Base-by-base conservation (phyloP, 2,888 invertebrate species). In the Diogma glabrata region DNA sequence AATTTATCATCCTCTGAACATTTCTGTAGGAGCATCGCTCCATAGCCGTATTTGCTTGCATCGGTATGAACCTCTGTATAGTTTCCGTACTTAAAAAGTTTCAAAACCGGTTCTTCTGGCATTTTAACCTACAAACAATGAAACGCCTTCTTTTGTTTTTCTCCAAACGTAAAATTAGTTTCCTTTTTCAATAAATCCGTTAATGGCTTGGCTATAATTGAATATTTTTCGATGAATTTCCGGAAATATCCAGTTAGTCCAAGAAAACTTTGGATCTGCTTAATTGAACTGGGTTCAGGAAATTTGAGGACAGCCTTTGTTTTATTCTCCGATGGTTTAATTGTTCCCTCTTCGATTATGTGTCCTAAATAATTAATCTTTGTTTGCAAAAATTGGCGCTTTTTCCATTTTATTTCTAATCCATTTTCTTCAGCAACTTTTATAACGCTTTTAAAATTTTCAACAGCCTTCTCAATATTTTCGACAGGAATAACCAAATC, bases 281-380 rank as follows among this genome's bases (percentile, higher is more conserved):
- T 47, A 8, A 10, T 16, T 16, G 26, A 14, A 3, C 2, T 26
- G 10, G 26, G 46, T 9, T 26, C 3, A 3, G 46, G 28, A 47
- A 16, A 47, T 9, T 47, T 47, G 12, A 5, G 17, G 4, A 49
- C 57, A 60, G 12, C 40, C 10, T 12, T 4, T 20, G 40, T 43
- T 20, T 43, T 43, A 3, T 4, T 19, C 20, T 43, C 20, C 6
- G 19, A 16, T 43, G 40, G 40, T 19, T 20, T 43, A 19, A 43
- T 43, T 12, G 17, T 43, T 4, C 40, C 40, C 9, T 43, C 10
- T 19, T 19, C 12, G 4, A 43, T 43, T 5, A 47, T 19, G 19
- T 47, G 47, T 17, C 47, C 47, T 12, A 47, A 19, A 28, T 28
- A 47, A 17, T 26, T 19, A 5, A 28, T 10, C 9, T 12, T 8